Conservation (phyloP, 2,113 vertebrate genomes). For the Cinclus mexicanus region DNA sequence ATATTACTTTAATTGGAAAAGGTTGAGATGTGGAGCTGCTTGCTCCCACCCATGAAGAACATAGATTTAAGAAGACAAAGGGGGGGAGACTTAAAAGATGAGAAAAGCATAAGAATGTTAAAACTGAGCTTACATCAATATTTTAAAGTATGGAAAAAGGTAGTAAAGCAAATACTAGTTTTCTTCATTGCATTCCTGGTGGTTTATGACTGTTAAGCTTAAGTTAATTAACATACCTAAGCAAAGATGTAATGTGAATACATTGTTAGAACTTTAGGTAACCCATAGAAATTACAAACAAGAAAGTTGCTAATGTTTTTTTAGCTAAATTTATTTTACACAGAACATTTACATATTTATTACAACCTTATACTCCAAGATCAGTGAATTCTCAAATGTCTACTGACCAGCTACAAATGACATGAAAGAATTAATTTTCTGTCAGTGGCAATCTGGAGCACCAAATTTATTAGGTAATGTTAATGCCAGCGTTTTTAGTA, state of each 20-base stretch:
- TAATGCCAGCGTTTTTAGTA: slow-evolving; percentile 4
- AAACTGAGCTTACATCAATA: slow-evolving; percentile 53
- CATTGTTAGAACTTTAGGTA: slow-evolving; percentile 12
- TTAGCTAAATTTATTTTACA: not conserved
- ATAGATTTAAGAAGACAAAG: slow-evolving; percentile 47
- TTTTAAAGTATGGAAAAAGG: slow-evolving; percentile 53
- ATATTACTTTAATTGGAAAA: slow-evolving; percentile 40
- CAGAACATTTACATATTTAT: not conserved
- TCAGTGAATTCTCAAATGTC: not conserved
- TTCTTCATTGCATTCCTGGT: slow-evolving; percentile 63
- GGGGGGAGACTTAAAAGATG: fast-evolving
- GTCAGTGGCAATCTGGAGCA: not conserved
- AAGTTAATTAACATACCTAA: slow-evolving; percentile 61
- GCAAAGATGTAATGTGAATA: slow-evolving; percentile 53
- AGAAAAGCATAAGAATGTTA: slow-evolving; percentile 28
- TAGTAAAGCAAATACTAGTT: slow-evolving; percentile 57
- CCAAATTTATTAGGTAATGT: slow-evolving; percentile 1
- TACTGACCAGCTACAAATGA: not conserved
- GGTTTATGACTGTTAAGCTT: slow-evolving; percentile 69
- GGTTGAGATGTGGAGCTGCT: not conserved
- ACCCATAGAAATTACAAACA: not conserved
- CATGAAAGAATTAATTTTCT: not conserved
- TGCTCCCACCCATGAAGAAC: slow-evolving; percentile 41
- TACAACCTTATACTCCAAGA: not conserved
- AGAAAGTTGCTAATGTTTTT: slow-evolving; percentile 6